These are phyloP conservation scores for Haliaeetus leucogaster DNA, from an alignment of 2,113 vertebrate species.

Conservation along the genomic window DNA sequence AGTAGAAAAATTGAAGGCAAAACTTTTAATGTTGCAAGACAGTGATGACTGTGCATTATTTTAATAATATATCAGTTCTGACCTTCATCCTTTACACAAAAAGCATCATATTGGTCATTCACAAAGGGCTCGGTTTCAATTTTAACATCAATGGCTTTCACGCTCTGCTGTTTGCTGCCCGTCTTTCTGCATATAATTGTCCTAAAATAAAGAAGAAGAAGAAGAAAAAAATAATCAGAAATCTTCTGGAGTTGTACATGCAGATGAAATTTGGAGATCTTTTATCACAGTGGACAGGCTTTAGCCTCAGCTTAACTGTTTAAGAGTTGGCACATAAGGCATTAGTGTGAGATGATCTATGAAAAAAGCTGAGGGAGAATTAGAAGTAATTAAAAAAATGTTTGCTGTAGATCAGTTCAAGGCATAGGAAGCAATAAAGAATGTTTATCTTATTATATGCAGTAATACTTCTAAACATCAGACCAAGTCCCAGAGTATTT, in stretches of 20 bases:
- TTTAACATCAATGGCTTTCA: slow-evolving; percentile 82
- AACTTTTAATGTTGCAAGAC: not conserved
- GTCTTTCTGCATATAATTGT: slow-evolving; percentile 83
- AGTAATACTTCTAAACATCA: not conserved
- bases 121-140: slow-evolving; percentile 78
- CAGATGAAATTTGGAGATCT: not conserved
- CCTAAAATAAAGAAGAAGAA: slow-evolving; percentile 73
- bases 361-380: not conserved
- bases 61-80: slow-evolving; percentile 49
- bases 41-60: not conserved
- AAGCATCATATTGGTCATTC: slow-evolving; percentile 70
- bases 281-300: not conserved
- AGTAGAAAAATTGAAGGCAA: not conserved
- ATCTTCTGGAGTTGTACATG: not conserved
- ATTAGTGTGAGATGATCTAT: not conserved
- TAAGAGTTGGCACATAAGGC: not conserved
- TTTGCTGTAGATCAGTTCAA: not conserved
- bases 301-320: not conserved
- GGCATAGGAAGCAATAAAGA: not conserved
- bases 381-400: not conserved
- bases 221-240: slow-evolving; percentile 42
- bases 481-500: not conserved
- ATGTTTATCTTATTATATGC: not conserved
- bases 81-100: slow-evolving; percentile 93
- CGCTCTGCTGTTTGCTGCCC: slow-evolving; percentile 68